Conservation (phyloP, 35 echinoderm and acorn worm genomes). For the Nesometra sesokonis region DNA sequence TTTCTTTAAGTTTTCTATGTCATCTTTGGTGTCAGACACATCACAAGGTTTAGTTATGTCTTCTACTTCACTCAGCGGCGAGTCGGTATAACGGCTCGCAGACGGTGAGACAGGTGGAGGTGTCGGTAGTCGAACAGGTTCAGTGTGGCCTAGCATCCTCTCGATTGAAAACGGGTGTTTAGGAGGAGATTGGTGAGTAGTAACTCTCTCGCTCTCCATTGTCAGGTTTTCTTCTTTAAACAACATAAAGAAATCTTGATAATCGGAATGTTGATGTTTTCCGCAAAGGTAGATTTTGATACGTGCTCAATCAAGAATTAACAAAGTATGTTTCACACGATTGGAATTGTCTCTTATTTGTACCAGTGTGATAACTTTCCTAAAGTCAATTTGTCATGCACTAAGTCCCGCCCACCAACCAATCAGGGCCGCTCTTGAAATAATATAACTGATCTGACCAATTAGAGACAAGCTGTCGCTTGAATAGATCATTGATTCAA, state of each 20-base stretch:
- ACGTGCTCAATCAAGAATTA: not conserved
- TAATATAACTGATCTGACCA: not conserved
- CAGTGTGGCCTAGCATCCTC: not conserved
- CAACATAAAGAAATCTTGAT: not conserved
- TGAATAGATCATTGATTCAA: not conserved
- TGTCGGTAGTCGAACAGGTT: not conserved
- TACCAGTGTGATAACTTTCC: not conserved
- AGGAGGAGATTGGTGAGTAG: not conserved
- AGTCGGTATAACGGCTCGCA: not conserved
- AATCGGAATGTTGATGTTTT: not conserved
- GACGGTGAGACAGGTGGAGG: not conserved
- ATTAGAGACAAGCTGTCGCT: not conserved
- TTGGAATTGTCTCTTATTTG: not conserved
- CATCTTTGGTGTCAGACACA: conserved; percentile 18
- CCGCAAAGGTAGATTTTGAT: not conserved
- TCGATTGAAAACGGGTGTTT: not conserved
- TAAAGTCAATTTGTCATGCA: not conserved
- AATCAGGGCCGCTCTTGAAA: not conserved
- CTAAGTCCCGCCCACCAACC: not conserved
- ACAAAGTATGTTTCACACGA: not conserved
- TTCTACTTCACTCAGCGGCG: not conserved
- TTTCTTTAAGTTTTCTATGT: conserved; percentile 19
- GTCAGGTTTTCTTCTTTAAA: not conserved
- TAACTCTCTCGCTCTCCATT: not conserved
- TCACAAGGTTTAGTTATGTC: not conserved